Conservation (phyloP, 2,888 invertebrate genomes). For the Dasypogon diadema region DNA sequence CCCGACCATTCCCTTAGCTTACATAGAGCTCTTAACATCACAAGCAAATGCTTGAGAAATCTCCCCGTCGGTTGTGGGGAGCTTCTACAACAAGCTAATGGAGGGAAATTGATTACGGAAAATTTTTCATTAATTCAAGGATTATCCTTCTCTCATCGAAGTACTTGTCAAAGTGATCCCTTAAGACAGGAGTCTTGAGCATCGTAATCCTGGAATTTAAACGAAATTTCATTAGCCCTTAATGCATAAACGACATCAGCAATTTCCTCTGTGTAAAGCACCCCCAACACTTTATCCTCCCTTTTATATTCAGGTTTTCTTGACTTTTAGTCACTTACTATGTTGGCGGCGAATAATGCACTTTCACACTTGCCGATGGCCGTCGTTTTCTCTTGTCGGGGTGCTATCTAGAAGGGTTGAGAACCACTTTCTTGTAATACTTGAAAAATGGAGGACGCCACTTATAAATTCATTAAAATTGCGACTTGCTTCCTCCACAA, state of each 20-base stretch:
- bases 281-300: background rate
- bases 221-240: background rate
- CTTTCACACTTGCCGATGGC: background rate
- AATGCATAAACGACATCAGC: slow-evolving; percentile 5
- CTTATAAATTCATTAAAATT: slow-evolving; percentile 21
- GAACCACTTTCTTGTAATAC: slow-evolving; percentile 8
- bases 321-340: background rate
- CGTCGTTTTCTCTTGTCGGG: background rate
- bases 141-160: background rate
- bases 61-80: background rate
- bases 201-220: background rate
- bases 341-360: background rate
- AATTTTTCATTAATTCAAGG: slow-evolving; percentile 4
- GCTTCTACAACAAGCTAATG: background rate
- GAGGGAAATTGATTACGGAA: background rate
- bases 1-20: background rate
- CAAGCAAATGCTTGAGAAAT: background rate
- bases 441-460: background rate
- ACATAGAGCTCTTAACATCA: background rate
- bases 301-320: background rate
- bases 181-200: background rate
- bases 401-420: background rate
- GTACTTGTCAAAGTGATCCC: slow-evolving; percentile 2
- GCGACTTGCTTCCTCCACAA: slow-evolving; percentile 1
- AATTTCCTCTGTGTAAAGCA: background rate